Evolutionary conservation across 2,888 invertebrate species (phyloP).

Genomic region (Cataglyphis cursor): DNA sequence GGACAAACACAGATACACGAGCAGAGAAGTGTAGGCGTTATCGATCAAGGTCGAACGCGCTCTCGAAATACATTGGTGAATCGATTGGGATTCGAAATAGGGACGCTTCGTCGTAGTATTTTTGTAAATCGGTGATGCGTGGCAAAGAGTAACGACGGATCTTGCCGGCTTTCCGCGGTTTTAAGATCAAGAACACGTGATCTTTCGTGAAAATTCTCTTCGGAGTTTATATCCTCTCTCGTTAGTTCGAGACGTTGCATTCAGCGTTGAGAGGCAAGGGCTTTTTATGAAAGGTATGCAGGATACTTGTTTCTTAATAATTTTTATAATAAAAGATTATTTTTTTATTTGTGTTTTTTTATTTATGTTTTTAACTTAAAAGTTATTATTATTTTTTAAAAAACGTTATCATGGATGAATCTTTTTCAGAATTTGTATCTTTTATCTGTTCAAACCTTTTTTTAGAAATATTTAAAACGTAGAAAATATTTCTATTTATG

Average conservation of each 20-base stretch:
- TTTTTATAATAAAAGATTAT: not conserved
- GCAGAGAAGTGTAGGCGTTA: slow-evolving; percentile 65
- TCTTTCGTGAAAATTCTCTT: slow-evolving; percentile 18
- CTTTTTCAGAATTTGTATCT: not conserved
- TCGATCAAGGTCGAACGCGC: slow-evolving; percentile 73
- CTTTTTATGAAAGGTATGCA: not conserved
- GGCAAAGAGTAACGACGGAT: not conserved
- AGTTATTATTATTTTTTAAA: not conserved
- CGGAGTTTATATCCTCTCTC: not conserved
- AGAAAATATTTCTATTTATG: not conserved
- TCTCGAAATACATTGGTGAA: slow-evolving; percentile 79
- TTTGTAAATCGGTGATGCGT: slow-evolving; percentile 69
- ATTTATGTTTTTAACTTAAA: not conserved
- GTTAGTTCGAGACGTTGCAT: slow-evolving; percentile 26
- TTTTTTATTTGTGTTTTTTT: not conserved
- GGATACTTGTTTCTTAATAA: not conserved
- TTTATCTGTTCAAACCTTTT: not conserved
- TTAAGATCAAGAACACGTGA: slow-evolving; percentile 20
- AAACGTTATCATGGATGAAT: not conserved
- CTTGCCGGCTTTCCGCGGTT: not conserved
- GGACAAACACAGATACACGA: slow-evolving; percentile 49
- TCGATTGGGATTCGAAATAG: slow-evolving; percentile 80
- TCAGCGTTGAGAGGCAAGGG: not conserved
- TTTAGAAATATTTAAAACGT: not conserved
- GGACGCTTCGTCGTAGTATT: slow-evolving; percentile 73